phyloP scores from a whole-genome alignment of 2,113 vertebrate genomes.

The Rana temporaria region DNA sequence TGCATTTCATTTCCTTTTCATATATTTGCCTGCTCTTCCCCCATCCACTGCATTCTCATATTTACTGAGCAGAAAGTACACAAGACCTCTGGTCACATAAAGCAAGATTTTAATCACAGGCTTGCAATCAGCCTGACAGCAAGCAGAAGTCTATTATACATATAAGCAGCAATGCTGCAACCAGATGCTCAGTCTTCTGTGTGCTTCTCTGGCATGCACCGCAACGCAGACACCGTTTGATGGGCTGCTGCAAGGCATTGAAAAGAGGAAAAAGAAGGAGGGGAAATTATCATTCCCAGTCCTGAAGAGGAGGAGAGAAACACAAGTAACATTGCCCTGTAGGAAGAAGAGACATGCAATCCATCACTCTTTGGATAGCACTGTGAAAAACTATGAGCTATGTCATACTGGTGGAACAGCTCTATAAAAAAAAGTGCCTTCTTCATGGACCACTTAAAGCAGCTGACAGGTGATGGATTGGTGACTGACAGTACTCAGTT shows the following conservation, averaged over 20 bases:
- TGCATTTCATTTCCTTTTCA: background rate
- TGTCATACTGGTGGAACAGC: background rate
- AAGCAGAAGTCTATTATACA: constrained; percentile 15
- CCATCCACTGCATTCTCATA: background rate
- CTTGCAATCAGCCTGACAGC: constrained; percentile 14
- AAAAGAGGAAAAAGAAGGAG: background rate
- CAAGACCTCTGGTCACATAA: background rate
- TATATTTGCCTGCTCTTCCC: background rate
- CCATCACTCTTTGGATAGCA: background rate
- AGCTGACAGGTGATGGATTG: background rate
- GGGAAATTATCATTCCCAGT: background rate
- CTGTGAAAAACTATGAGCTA: constrained; percentile 11
- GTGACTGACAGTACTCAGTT: background rate
- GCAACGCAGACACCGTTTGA: background rate
- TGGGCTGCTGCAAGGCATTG: background rate
- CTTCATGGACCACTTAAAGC: background rate
- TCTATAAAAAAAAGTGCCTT: background rate
- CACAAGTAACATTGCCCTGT: background rate
- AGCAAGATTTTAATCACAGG: background rate
- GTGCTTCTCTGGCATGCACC: background rate
- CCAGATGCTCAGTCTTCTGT: constrained; percentile 21
- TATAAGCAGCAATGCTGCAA: constrained; percentile 23
- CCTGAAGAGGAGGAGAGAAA: constrained; percentile 10
- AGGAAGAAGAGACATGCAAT: background rate
- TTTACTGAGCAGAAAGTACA: background rate